A percentile compares a stretch with the other conserved stretches of the same genome.
Evolutionary conservation across 2,797 vertebrate species (phyloP).

Genomic region (Danio tinwini): DNA sequence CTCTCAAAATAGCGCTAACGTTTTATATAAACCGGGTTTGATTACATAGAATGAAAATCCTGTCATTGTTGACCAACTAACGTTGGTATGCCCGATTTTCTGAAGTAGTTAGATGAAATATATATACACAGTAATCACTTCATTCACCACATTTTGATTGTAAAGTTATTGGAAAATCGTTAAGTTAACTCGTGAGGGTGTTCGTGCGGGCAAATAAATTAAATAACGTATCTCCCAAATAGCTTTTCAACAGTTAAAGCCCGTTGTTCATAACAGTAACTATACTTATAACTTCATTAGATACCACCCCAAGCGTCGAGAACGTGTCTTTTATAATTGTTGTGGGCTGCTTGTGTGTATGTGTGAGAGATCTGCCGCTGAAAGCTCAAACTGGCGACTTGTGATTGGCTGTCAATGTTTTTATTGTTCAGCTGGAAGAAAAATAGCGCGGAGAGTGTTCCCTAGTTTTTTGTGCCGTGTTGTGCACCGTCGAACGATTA

Average conservation of each 20-base stretch:
- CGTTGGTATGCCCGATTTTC: background rate
- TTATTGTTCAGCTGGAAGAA: background rate
- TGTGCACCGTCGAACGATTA: too few relatives aligned
- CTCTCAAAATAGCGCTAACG: background rate
- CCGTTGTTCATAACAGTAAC: too few relatives aligned
- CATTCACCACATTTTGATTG: background rate
- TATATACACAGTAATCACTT: background rate
- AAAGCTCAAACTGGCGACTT: too few relatives aligned
- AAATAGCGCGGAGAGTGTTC: background rate
- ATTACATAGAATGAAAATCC: background rate
- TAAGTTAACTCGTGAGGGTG: background rate
- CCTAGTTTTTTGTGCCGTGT: too few relatives aligned
- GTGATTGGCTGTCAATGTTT: background rate
- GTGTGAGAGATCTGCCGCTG: too few relatives aligned
- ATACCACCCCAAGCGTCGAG: too few relatives aligned
- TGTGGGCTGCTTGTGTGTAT: background rate
- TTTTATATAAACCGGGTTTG: background rate
- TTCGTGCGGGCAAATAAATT: background rate
- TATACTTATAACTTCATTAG: too few relatives aligned
- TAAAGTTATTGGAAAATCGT: background rate
- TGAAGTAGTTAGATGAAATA: background rate
- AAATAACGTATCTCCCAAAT: too few relatives aligned
- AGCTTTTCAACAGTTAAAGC: background rate
- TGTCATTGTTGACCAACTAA: background rate
- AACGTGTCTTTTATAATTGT: background rate